phyloP scores from a whole-genome alignment of 2,113 vertebrate species.

The Dipodomys stephensi region DNA sequence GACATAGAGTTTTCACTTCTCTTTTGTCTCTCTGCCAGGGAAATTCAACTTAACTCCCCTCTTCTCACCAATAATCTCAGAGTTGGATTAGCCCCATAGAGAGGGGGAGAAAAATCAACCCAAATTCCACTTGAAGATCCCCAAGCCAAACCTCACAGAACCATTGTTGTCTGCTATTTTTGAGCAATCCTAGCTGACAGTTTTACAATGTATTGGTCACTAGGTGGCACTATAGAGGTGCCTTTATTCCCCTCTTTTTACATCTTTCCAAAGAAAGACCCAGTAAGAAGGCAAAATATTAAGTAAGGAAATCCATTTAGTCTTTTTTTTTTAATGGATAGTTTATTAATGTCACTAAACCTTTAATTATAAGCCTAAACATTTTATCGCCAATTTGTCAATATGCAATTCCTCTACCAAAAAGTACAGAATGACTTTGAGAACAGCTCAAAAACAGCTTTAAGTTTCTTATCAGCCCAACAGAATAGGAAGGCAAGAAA shows the following conservation, averaged over 20 bases:
- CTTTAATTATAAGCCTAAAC: constrained; percentile 58
- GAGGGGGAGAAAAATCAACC: background rate
- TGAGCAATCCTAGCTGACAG: background rate
- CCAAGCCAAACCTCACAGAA: background rate
- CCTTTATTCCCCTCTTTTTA: constrained; percentile 45
- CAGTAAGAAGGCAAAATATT: constrained; percentile 48
- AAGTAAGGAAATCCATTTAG: background rate
- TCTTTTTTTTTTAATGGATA: constrained; percentile 15
- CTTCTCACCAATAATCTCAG: background rate
- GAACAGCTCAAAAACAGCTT: constrained; percentile 32
- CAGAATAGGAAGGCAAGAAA: constrained; percentile 52
- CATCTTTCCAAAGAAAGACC: background rate
- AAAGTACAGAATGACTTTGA: background rate
- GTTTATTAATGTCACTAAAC: constrained; percentile 55
- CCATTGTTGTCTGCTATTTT: background rate
- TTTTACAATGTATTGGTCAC: constrained; percentile 16
- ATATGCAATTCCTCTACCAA: background rate
- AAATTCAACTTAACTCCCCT: constrained; percentile 40
- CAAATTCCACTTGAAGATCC: constrained; percentile 26
- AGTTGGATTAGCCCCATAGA: background rate
- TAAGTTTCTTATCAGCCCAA: constrained; percentile 15
- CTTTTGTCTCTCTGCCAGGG: too few relatives aligned
- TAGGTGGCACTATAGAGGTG: constrained; percentile 84
- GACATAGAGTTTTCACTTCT: background rate
- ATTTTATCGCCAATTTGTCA: background rate